Conservation (phyloP, 2,113 vertebrate species). For the Ammodytes marinus region DNA sequence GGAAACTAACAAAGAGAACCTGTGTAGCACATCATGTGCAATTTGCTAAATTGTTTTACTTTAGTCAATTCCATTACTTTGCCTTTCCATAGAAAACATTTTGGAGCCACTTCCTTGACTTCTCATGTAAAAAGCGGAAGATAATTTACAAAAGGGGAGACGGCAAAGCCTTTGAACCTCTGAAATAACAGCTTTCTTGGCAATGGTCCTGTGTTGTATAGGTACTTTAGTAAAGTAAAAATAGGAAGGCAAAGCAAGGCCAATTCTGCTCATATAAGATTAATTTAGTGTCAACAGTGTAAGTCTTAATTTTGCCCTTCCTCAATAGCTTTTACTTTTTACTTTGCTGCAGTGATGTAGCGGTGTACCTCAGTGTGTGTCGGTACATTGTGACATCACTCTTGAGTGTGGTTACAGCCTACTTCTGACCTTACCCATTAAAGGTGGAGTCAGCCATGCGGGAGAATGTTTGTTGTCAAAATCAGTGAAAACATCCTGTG, state of each 20-base stretch:
- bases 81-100: neutral
- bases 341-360: neutral
- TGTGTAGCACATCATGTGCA: conserved; percentile 1
- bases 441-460: too few species aligned
- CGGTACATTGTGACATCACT: neutral
- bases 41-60: conserved; percentile 32
- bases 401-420: neutral
- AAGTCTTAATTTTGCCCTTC: too few species aligned
- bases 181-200: neutral
- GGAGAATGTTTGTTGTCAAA: too few species aligned
- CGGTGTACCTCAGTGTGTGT: neutral
- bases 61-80: conserved; percentile 3
- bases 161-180: neutral
- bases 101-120: conserved; percentile 3
- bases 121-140: neutral
- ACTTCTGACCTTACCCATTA: neutral
- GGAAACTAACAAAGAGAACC: conserved; percentile 5
- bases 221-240: neutral
- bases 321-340: neutral
- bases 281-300: neutral
- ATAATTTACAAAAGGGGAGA: neutral
- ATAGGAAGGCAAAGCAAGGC: neutral
- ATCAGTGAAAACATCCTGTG: too few species aligned
- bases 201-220: neutral
- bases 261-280: neutral